These are phyloP conservation scores for Agrochola macilenta DNA, from an alignment of 2,888 invertebrate species.

Conservation along the genomic window DNA sequence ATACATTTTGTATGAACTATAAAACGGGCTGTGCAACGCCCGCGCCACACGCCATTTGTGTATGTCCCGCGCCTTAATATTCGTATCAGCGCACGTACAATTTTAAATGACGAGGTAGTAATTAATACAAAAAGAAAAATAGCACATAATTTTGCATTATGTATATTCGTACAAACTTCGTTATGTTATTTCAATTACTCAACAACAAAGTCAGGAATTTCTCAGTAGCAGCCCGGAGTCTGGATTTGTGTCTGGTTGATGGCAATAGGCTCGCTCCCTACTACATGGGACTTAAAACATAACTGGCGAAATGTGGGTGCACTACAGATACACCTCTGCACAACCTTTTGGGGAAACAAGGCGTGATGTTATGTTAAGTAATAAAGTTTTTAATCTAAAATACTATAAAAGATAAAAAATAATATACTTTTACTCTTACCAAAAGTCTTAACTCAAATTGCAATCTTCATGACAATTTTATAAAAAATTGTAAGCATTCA, in stretches of 20 bases:
- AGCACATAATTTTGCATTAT: conserved; percentile 4
- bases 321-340: neutral
- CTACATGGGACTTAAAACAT: neutral
- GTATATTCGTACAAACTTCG: conserved; percentile 10
- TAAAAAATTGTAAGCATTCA: conserved; percentile 53
- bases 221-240: neutral
- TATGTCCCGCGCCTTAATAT: too few species aligned
- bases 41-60: too few species aligned
- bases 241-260: neutral
- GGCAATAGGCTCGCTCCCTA: neutral
- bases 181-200: conserved; percentile 26
- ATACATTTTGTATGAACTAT: too few species aligned
- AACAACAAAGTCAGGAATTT: conserved; percentile 3
- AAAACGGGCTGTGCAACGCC: too few species aligned
- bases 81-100: neutral
- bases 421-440: conserved; percentile 53
- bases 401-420: conserved; percentile 47
- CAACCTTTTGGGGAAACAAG: neutral
- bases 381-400: conserved; percentile 21
- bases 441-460: conserved; percentile 50
- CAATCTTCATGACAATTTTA: conserved; percentile 31
- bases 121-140: conserved; percentile 18
- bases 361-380: neutral
- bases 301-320: neutral
- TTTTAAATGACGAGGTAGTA: conserved; percentile 13